phyloP scores from a whole-genome alignment of 2,113 vertebrate genomes.

The Fukomys damarensis region DNA sequence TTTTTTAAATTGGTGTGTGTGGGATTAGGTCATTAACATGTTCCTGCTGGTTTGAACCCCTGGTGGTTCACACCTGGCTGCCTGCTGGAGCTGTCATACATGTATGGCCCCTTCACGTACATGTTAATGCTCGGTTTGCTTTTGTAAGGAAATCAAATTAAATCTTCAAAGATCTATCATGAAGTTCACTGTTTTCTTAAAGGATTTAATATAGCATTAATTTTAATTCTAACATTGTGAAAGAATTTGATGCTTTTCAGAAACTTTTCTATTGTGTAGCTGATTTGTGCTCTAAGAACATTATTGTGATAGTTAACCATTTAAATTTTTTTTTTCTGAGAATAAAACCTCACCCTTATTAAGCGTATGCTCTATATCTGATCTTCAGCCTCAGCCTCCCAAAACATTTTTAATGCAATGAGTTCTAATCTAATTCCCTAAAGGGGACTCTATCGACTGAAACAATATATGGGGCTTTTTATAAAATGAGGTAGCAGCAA shows the following conservation, averaged over 20 bases:
- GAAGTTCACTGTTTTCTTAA: constrained; percentile 34
- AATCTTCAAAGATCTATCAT: neutral
- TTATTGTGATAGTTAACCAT: neutral
- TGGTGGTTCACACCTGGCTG: neutral
- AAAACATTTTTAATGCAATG: neutral
- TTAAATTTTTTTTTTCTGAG: neutral
- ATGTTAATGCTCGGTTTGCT: neutral
- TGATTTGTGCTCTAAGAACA: constrained; percentile 36
- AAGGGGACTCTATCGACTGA: neutral
- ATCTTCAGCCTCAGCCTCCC: neutral
- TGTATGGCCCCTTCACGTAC: neutral
- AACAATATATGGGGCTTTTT: neutral
- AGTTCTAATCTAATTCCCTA: neutral
- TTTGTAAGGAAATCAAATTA: neutral
- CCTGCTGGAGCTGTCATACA: neutral
- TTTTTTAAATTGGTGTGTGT: neutral
- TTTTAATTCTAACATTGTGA: neutral
- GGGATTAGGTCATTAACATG: neutral
- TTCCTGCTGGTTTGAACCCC: neutral
- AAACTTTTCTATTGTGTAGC: neutral
- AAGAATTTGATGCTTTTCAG: neutral
- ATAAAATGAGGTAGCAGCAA: neutral
- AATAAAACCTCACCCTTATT: neutral
- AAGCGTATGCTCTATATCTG: neutral
- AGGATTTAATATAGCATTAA: constrained; percentile 1